Evolutionary conservation across 2,797 vertebrate species (phyloP).

Genomic region (Dermochelys coriacea): DNA sequence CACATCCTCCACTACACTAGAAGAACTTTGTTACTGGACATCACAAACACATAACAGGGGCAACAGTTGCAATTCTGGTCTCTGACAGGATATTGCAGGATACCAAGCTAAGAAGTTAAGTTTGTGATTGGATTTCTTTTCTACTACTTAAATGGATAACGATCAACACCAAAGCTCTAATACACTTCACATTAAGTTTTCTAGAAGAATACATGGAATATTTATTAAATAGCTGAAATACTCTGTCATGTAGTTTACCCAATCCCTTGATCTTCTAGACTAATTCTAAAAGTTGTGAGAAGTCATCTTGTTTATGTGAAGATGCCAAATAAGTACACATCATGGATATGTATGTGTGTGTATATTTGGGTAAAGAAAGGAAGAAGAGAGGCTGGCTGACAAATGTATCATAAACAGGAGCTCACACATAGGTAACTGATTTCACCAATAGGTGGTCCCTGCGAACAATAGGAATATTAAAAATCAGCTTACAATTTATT

Average conservation of each 20-base stretch:
- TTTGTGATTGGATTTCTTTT: neutral
- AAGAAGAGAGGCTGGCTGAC: neutral
- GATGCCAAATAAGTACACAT: neutral
- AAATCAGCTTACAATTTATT: neutral
- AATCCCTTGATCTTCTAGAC: neutral
- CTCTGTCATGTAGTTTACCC: neutral
- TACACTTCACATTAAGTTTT: neutral
- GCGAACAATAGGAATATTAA: neutral
- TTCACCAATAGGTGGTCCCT: neutral
- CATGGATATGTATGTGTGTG: neutral
- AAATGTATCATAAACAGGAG: accelerated
- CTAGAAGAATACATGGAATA: neutral
- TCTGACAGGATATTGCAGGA: neutral
- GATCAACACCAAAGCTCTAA: neutral
- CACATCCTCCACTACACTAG: neutral
- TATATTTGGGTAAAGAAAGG: neutral
- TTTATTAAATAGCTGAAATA: neutral
- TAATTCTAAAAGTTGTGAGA: neutral
- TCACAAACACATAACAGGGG: neutral
- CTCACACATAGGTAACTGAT: neutral
- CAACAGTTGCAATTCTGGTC: neutral
- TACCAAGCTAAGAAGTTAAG: neutral
- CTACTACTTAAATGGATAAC: neutral
- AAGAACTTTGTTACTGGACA: conserved; percentile 1
- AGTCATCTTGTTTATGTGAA: neutral